Evolutionary conservation across 2,888 invertebrate genomes (phyloP), one percentile per base, ranked within the genome.

Genomic region (Cloeon dipterum): DNA sequence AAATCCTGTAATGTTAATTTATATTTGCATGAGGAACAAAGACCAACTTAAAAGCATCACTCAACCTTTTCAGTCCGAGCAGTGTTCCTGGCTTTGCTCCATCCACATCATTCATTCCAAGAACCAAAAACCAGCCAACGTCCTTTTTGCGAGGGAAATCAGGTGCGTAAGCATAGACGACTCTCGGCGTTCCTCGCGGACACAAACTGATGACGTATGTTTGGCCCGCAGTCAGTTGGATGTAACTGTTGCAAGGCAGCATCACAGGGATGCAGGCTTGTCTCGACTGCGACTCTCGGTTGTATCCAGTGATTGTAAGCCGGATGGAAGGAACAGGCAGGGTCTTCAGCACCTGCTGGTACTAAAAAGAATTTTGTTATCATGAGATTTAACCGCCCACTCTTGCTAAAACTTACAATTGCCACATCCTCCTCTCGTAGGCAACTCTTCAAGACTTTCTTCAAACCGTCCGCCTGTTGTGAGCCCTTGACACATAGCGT

Each of bases 111-210:
- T 70, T 57, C 18, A 71, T 68, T 3, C 91, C 93, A 7, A 96
- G 59, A 0, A 88, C 67, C 2, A 91, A 52, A 57, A 94, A 78
- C 96, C 96, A 98, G 39, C 89, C 85, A 54, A 94, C 94, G 51
- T 83, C 85, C 59, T 94, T 96, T 25, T 76, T 74, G 54, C 93
- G 91, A 2, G 86, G 75, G 62, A 88, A 96, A 42, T 74, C 70
- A 0, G 85, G 81, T 41, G 85, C 75, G 42, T 74, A 60, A n/a
- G 78, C 81, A 46, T 61, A 61, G 20, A 7, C 5, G n/a, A 29
- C 16, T 7, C 29, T 14, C 7, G 7, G n/a, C 29, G 5, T 29
- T 7, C 29, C 29, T 14, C 16, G 5, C 29, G 29, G 29, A 11
- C 13, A 37, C 35, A 48, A 37, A 3, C 37, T 44, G 10, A 81